Evolutionary conservation across 2,113 vertebrate genomes (phyloP).

Genomic region (Prinia subflava): DNA sequence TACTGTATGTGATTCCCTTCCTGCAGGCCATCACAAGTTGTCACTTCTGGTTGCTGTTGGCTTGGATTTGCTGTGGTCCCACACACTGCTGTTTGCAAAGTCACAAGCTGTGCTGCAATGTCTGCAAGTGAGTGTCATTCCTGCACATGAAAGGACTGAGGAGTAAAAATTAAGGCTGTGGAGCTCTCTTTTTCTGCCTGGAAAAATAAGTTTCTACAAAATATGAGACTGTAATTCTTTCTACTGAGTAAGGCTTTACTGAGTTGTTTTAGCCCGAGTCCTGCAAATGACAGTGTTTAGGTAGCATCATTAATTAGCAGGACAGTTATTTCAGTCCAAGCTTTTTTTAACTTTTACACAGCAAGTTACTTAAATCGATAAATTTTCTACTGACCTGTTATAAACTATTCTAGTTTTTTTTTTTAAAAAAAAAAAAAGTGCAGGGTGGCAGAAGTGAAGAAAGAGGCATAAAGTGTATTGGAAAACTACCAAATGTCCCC

Average conservation of each 20-base stretch:
- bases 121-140: not conserved
- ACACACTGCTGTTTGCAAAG: not conserved
- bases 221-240: not conserved
- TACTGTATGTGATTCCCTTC: not conserved
- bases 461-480: conserved; percentile 88
- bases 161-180: not conserved
- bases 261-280: not conserved
- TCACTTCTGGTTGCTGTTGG: conserved; percentile 47
- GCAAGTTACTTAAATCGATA: conserved; percentile 69
- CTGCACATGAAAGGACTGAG: not conserved
- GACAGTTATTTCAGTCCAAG: not conserved
- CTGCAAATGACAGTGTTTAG: not conserved
- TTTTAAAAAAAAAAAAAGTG: not conserved
- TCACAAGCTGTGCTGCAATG: not conserved
- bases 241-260: not conserved
- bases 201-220: not conserved
- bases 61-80: conserved; percentile 25
- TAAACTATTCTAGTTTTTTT: conserved; percentile 11
- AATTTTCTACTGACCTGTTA: conserved; percentile 70
- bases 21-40: conserved; percentile 45
- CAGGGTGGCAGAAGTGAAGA: conserved; percentile 75
- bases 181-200: not conserved
- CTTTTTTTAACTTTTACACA: conserved; percentile 53
- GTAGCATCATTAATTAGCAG: not conserved
- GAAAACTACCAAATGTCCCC: conserved; percentile 87